Evolutionary conservation across 2,888 invertebrate genomes (phyloP).

Genomic region (Polyommatus icarus): DNA sequence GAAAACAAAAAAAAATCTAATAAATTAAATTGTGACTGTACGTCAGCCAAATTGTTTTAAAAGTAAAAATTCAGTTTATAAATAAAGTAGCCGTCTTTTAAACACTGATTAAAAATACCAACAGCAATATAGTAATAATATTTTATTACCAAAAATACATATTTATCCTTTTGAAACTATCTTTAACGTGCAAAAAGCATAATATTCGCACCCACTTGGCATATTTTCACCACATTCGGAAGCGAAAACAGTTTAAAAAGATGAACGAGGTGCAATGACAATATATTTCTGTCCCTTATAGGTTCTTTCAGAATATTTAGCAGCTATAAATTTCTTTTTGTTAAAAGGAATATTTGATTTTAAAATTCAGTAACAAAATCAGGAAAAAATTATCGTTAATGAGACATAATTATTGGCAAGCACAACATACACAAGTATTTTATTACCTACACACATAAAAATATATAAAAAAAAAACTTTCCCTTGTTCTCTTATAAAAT

Average conservation of each 20-base stretch:
- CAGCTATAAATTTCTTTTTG: conserved; percentile 3
- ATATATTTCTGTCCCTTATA: conserved; percentile 14
- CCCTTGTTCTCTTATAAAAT: too few relatives aligned
- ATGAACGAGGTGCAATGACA: conserved; percentile 4
- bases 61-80: not conserved
- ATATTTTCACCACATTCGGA: conserved; percentile 20
- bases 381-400: not conserved
- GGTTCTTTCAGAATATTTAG: conserved; percentile 2
- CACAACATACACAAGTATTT: not conserved
- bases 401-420: not conserved
- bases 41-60: not conserved
- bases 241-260: conserved; percentile 25
- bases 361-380: not conserved
- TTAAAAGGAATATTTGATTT: not conserved
- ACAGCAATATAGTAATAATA: conserved; percentile 5
- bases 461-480: not conserved
- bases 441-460: not conserved
- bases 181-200: conserved; percentile 2
- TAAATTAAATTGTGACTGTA: too few relatives aligned
- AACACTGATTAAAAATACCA: not conserved
- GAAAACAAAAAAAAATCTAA: too few relatives aligned
- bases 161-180: not conserved
- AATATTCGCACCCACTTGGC: conserved; percentile 25
- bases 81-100: not conserved
- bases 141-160: conserved; percentile 6